Evolutionary conservation across 2,113 vertebrate genomes (phyloP).

Genomic region (Hiodon alosoides): DNA sequence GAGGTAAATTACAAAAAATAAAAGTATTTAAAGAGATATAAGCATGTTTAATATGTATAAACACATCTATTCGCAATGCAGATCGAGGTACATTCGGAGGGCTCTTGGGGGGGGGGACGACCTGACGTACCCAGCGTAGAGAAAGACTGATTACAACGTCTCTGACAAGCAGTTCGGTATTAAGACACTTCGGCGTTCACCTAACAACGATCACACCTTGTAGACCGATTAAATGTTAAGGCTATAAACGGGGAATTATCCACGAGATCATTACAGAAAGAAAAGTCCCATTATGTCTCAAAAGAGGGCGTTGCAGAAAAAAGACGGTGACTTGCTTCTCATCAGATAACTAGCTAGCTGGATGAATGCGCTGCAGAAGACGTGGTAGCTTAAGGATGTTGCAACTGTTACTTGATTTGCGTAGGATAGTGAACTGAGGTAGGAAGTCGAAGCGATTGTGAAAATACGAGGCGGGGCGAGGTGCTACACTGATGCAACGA

Average conservation of each 20-base stretch:
- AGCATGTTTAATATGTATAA: too few species aligned
- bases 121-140: slow-evolving; percentile 34
- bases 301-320: slow-evolving; percentile 51
- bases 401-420: slow-evolving; percentile 31
- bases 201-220: too few species aligned
- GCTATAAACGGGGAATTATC: neutral
- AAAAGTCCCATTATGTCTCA: slow-evolving; percentile 1
- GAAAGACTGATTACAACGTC: slow-evolving; percentile 37
- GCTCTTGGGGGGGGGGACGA: slow-evolving; percentile 12
- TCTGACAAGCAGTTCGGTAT: slow-evolving; percentile 15
- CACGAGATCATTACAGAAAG: neutral
- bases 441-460: slow-evolving; percentile 9
- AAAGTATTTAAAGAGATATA: too few species aligned
- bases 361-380: slow-evolving; percentile 26
- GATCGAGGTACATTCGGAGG: too few species aligned
- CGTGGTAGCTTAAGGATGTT: slow-evolving; percentile 25
- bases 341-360: slow-evolving; percentile 39
- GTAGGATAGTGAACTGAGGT: slow-evolving; percentile 22
- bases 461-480: slow-evolving; percentile 9
- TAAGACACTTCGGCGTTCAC: slow-evolving; percentile 15
- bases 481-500: slow-evolving; percentile 43
- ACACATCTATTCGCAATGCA: too few species aligned
- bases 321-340: slow-evolving; percentile 55
- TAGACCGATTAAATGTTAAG: neutral
- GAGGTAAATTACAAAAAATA: too few species aligned